Base-by-base conservation (phyloP, 2,888 invertebrate genomes). In the Cataglyphis albicans region DNA sequence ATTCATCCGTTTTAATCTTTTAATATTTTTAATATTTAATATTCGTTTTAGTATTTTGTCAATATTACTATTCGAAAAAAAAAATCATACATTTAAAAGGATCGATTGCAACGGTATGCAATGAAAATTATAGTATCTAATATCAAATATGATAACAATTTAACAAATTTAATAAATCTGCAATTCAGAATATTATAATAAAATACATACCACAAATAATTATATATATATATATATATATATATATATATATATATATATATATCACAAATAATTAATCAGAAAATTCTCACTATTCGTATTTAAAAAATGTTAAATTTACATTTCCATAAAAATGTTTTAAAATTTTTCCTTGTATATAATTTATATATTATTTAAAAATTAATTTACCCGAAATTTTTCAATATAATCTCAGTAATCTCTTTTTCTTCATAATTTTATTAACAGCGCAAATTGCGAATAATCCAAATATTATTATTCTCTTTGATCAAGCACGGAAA, bases 131-230 rank as follows among this genome's bases (percentile, higher is more conserved):
- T 67, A 15, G 6, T n/a, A 1, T n/a, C 12, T 72, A 57, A 57
- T 55, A 32, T 55, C 35, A 68, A 35, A 4, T 35, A 72, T 55
- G 15, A 38, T 18, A 52, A 32, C 29, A 70, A 70, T 70, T 70
- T 72, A 4, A 55, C 2, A 29, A 29, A 29, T 29, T 29, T 15
- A 44, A 44, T 5, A 44, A 15, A 44, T 70, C 0, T 21, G 21
- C 15, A 55, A 29, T 25, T 72, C 29, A 10, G 35, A 72, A 73
- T 7, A 61, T 29, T 0, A 61, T 4, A 1, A 25, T 7, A 1
- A 25, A 59, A 59, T 3, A 35, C 12, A 57, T 41, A 29, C 0
- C 7, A 18, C 61, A 15, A 73, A 25, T 25, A 25, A 25, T 25
- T 25, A 29, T 3, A n/a, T n/a, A n/a, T n/a, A n/a, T n/a, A n/a